A percentile compares a stretch with the other conserved stretches of the same genome.
Evolutionary conservation across 2,888 invertebrate species (phyloP).

Genomic region (Hyposoter dolosus): DNA sequence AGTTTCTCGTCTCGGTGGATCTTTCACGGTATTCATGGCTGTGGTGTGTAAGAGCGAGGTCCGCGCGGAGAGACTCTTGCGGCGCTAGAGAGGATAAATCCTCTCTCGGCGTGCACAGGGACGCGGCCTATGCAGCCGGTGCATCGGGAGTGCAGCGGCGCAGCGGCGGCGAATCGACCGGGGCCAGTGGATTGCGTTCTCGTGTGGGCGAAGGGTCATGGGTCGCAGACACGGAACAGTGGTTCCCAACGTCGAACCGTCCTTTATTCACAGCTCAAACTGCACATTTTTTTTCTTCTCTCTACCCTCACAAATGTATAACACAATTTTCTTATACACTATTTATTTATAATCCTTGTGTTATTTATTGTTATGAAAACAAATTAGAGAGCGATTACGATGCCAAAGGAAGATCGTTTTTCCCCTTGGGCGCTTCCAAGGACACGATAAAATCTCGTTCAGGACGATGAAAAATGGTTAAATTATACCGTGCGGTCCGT

Average conservation of each 20-base stretch:
- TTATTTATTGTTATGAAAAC: not conserved
- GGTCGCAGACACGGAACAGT: constrained; percentile 82
- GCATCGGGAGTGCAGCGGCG: constrained; percentile 70
- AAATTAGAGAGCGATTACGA: not conserved
- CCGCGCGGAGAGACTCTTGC: constrained; percentile 12
- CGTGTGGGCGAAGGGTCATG: constrained; percentile 84
- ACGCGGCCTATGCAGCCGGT: constrained; percentile 73
- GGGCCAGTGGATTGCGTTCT: constrained; percentile 79
- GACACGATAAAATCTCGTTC: constrained; percentile 27
- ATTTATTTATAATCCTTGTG: not conserved
- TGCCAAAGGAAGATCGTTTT: not conserved
- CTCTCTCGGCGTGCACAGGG: constrained; percentile 36
- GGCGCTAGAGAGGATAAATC: constrained; percentile 60
- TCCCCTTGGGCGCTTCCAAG: not conserved
- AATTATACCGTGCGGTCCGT: constrained; percentile 73
- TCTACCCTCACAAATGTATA: not conserved
- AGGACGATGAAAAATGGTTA: constrained; percentile 71
- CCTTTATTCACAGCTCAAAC: not conserved
- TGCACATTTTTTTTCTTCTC: not conserved
- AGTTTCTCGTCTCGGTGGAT: constrained; percentile 62
- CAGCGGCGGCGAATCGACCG: constrained; percentile 65
- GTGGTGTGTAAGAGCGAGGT: constrained; percentile 11
- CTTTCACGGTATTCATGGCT: constrained; percentile 42
- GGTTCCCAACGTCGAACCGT: constrained; percentile 76
- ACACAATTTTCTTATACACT: not conserved